Base-by-base conservation (phyloP, 2,888 invertebrate genomes). In the Chymomyza caudatula region DNA sequence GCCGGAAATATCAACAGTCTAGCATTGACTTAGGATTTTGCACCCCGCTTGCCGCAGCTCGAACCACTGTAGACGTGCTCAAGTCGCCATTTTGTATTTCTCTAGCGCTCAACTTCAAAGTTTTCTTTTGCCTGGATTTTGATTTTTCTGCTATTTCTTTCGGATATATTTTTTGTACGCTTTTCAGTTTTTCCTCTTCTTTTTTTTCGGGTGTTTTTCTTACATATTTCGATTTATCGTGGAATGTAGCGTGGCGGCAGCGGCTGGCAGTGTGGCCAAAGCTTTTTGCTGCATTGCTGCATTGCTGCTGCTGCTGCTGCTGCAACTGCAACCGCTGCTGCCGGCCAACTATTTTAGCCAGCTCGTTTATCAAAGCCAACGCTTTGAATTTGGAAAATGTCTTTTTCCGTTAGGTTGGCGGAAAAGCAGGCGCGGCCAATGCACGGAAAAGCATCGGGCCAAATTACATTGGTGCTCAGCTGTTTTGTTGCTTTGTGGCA, bases 321-420 rank as follows among this genome's bases (percentile, higher is more conserved):
- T 43, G 43, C 47, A 47, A 47, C 17, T 47, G 37, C 11, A 37
- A 6, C 37, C 37, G 11, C 37, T 11, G 37, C 37, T 37, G 37
- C 37, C 4, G 47, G 17, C 47, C 47, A 47, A 19, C 47, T 51
- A 20, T 17, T 20, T 20, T 17, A 8, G 11, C 20, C 20, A 55
- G 73, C 82, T 80, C 80, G 86, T 80, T 80, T 80, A 80, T 80
- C 80, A 80, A 80, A 80, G 85, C 82, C 82, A 73, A 65, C 80
- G 86, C 85, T 80, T 84, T 80, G 82, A 84, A 86, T 78, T 80
- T 84, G 63, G 70, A 78, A 78, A 80, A 84, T 86, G 86, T 84
- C 85, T 69, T 81, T 86, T 84, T 85, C 86, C 79, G 57, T 60
- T 65, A 62, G 59, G 55, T 42, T 37, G 29, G 15, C 47, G 19